Evolutionary conservation across 2,797 vertebrate species (phyloP).

Genomic region (Muscicapa comitata): DNA sequence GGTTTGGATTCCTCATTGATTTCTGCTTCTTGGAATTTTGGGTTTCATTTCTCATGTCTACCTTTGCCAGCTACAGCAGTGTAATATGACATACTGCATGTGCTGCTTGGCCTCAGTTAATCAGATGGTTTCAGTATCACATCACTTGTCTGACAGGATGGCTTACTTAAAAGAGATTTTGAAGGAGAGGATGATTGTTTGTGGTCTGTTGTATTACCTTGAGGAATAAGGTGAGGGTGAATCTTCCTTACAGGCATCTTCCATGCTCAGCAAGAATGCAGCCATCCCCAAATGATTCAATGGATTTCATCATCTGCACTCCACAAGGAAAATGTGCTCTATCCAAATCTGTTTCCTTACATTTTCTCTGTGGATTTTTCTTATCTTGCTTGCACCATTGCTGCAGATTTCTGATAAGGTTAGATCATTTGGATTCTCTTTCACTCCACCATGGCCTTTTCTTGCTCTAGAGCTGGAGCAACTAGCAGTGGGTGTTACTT

Average conservation of each 20-base stretch:
- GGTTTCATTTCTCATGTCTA: not conserved
- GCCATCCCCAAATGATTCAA: rapidly evolving
- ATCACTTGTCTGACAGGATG: not conserved
- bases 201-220: not conserved
- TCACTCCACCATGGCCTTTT: not conserved
- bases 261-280: not conserved
- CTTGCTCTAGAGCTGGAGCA: not conserved
- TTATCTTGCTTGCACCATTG: not conserved
- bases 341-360: not conserved
- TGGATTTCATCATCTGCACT: not conserved
- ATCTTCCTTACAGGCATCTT: not conserved
- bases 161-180: not conserved
- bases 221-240: not conserved
- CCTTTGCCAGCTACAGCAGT: not conserved
- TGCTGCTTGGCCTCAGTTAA: not conserved
- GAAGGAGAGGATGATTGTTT: not conserved
- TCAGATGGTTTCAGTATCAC: not conserved
- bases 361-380: not conserved
- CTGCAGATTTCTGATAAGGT: not conserved
- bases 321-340: not conserved
- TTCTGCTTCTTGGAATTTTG: not conserved
- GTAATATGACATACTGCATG: not conserved
- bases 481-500: not conserved
- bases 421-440: not conserved
- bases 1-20: not conserved